phyloP scores from a whole-genome alignment of 2,113 vertebrate genomes.

The Carassius gibelio region DNA sequence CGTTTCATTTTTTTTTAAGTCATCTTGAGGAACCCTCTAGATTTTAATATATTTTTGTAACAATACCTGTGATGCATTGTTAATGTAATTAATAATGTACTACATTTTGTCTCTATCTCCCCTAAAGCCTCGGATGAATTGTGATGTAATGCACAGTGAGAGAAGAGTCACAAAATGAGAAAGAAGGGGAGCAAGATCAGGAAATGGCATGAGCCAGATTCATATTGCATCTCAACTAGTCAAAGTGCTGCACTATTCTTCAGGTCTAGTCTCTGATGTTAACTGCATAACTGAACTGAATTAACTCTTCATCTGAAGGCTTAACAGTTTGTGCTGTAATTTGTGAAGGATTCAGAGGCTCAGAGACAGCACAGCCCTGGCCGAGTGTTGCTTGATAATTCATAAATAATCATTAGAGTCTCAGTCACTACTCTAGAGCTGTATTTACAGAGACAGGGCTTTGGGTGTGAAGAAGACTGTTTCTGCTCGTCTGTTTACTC shows the following conservation, averaged over 20 bases:
- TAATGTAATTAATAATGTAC: too few species aligned
- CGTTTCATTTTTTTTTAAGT: neutral
- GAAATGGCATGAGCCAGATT: neutral
- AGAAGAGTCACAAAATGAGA: neutral
- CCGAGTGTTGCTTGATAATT: conserved; percentile 38
- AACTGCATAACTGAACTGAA: conserved; percentile 20
- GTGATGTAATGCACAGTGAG: neutral
- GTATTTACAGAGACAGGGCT: conserved; percentile 42
- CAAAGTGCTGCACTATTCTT: neutral
- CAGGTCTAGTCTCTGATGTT: neutral
- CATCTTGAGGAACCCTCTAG: neutral
- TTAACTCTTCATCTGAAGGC: neutral
- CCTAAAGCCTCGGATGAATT: neutral
- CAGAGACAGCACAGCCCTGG: conserved; percentile 11
- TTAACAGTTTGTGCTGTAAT: conserved; percentile 5
- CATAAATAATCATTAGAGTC: conserved; percentile 46
- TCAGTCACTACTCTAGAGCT: conserved; percentile 33
- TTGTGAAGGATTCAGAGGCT: conserved; percentile 17
- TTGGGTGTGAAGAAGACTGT: conserved; percentile 15
- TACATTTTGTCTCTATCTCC: neutral
- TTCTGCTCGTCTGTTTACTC: conserved; percentile 31
- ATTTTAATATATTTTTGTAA: too few species aligned
- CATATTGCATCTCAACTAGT: neutral
- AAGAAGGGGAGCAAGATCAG: neutral
- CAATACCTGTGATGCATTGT: too few species aligned